phyloP scores from a whole-genome alignment of 2,797 vertebrate species.

The Capromys pilorides region DNA sequence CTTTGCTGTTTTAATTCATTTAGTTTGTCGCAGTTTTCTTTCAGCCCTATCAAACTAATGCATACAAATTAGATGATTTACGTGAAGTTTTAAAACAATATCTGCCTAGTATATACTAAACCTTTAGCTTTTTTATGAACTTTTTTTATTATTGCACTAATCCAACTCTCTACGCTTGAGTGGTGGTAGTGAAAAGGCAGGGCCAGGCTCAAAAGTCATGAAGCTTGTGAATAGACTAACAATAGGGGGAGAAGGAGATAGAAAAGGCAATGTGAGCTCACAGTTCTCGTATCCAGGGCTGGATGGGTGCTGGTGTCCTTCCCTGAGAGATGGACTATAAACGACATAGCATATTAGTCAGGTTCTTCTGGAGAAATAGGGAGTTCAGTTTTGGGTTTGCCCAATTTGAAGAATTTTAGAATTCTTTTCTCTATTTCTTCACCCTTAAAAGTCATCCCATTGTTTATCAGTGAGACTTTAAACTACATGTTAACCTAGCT shows the following conservation, averaged over 20 bases:
- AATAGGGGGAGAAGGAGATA: neutral
- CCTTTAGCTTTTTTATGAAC: neutral
- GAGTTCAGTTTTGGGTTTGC: neutral
- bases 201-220: neutral
- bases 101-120: neutral
- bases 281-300: neutral
- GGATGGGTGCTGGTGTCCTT: neutral
- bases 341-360: too few species aligned
- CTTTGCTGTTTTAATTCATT: neutral
- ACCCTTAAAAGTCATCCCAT: neutral
- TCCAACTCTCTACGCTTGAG: neutral
- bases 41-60: neutral
- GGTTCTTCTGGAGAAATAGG: neutral
- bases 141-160: constrained; percentile 8
- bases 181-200: neutral
- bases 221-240: neutral
- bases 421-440: neutral
- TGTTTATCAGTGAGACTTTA: neutral
- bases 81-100: neutral
- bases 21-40: neutral
- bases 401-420: neutral
- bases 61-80: neutral
- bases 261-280: neutral
- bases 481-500: neutral
- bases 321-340: neutral